Percentiles rank a stretch among this genome's conserved stretches.
Conservation (phyloP, 2,888 invertebrate genomes). For the Drosophila pegasa region DNA sequence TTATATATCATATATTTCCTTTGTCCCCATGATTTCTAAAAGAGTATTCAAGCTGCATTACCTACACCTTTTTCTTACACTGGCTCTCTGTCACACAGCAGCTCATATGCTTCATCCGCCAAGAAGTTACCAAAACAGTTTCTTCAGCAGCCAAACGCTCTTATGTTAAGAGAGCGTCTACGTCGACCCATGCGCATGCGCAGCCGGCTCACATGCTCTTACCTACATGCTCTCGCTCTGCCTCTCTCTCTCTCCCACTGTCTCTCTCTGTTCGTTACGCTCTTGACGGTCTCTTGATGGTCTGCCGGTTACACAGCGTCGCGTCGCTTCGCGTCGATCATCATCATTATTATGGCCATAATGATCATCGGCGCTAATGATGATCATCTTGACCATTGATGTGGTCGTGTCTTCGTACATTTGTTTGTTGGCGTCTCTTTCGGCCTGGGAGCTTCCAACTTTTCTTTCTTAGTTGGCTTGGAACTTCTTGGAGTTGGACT, state of each 20-base stretch:
- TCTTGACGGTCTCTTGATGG: slow-evolving; percentile 30
- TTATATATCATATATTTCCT: not conserved
- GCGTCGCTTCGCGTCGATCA: slow-evolving; percentile 11
- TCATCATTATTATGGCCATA: slow-evolving; percentile 14
- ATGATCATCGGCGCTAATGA: slow-evolving; percentile 18
- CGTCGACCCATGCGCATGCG: slow-evolving; percentile 43
- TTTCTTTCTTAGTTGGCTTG: slow-evolving; percentile 69
- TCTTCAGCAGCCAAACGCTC: slow-evolving; percentile 27
- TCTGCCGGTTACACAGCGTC: slow-evolving; percentile 51
- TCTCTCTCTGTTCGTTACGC: slow-evolving; percentile 13
- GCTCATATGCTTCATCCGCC: not conserved
- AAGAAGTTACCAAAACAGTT: slow-evolving; percentile 2
- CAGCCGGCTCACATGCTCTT: slow-evolving; percentile 49
- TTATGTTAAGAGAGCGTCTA: slow-evolving; percentile 49
- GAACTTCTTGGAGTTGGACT: slow-evolving; percentile 76
- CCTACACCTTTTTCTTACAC: not conserved
- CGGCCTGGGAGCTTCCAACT: slow-evolving; percentile 60
- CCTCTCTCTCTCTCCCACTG: slow-evolving; percentile 4
- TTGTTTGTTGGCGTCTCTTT: slow-evolving; percentile 40
- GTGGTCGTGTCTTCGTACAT: slow-evolving; percentile 13
- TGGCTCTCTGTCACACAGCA: slow-evolving; percentile 8
- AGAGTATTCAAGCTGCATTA: slow-evolving; percentile 3
- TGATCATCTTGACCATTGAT: slow-evolving; percentile 68
- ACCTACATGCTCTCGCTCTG: slow-evolving; percentile 4
- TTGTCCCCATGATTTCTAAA: too few relatives aligned